Percentiles rank a stretch among this genome's conserved stretches.
These are phyloP conservation scores for Pogona vitticeps DNA, from an alignment of 2,113 vertebrate genomes.

Conservation along the genomic window DNA sequence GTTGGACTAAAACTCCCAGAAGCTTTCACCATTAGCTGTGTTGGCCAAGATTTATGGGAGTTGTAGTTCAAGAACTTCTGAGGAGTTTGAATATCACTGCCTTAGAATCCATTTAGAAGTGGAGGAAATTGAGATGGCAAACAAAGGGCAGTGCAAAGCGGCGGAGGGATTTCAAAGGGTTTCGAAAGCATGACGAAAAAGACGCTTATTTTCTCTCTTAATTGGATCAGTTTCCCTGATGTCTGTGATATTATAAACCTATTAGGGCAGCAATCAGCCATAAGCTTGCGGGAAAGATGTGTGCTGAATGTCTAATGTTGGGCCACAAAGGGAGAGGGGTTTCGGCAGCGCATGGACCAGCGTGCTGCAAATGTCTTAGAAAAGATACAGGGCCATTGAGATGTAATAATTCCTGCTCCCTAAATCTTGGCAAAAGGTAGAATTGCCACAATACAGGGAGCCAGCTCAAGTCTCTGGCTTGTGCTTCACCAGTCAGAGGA, in stretches of 20 bases:
- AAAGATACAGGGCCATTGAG: neutral
- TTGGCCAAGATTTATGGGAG: neutral
- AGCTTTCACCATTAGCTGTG: too few relatives aligned
- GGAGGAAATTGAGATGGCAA: neutral
- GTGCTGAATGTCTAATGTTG: conserved; percentile 5
- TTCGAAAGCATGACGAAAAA: neutral
- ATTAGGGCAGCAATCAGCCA: conserved; percentile 20
- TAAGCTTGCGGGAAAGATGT: conserved; percentile 14
- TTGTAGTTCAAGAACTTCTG: neutral
- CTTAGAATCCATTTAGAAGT: neutral
- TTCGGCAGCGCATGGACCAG: neutral
- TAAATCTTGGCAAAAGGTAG: neutral
- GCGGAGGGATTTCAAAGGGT: neutral
- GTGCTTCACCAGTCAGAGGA: too few relatives aligned
- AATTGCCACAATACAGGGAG: too few relatives aligned
- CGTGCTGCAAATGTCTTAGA: neutral
- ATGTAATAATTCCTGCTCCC: neutral
- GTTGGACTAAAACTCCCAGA: too few relatives aligned
- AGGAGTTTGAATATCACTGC: neutral
- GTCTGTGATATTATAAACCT: conserved; percentile 31
- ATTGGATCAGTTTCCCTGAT: conserved; percentile 38
- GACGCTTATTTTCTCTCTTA: conserved; percentile 28
- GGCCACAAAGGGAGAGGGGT: neutral
- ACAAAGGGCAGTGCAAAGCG: neutral
- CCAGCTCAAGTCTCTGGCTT: too few relatives aligned